Evolutionary conservation across 1,140 invertebrate genomes (phyloP), one percentile per base, ranked within the genome.

Genomic region (Lasioglossum baleicum): DNA sequence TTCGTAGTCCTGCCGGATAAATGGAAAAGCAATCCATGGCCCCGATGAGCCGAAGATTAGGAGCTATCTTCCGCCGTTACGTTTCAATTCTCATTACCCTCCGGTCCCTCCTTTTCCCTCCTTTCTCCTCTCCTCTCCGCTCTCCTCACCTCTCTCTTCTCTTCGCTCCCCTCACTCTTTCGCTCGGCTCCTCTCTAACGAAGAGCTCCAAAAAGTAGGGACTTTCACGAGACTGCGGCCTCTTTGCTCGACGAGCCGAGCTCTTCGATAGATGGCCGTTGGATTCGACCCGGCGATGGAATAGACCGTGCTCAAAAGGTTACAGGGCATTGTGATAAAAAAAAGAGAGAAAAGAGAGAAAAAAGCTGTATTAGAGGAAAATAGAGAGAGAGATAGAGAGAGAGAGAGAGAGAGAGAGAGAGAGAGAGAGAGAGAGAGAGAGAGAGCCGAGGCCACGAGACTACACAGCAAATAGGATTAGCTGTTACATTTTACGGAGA

Each of bases 71-170:
- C 65, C 78, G 76, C 82, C 79, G 85, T 88, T 90, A 88, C 86
- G 87, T 87, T 90, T 89, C 86, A 87, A 88, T 89, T 88, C 84
- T 90, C 84, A 89, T 90, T 90, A 90, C 82, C 56, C 42, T 51
- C 17, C n/a, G 22, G 15, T 56, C 64, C 75, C 85, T 85, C 26
- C 42, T 63, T 20, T 58, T 56, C 15, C 15, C 4, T 20, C 51
- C 51, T 20, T 10, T 10, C 44, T 48, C 1, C 44, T 48, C 10
- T 13, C 13, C 44, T 48, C 13, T 48, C 8, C 44, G 2, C 44
- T 11, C 44, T 48, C 44, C 13, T 11, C 11, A 7, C 11, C 44
- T 13, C 44, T 48, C 8, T 48, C 10, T 35, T 48, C 44, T 56
- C 60, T 74, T 84, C 75, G 76, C 77, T 85, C 13, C 42, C 51